phyloP scores from a whole-genome alignment of 2,888 invertebrate genomes.

The Hesperia comma region DNA sequence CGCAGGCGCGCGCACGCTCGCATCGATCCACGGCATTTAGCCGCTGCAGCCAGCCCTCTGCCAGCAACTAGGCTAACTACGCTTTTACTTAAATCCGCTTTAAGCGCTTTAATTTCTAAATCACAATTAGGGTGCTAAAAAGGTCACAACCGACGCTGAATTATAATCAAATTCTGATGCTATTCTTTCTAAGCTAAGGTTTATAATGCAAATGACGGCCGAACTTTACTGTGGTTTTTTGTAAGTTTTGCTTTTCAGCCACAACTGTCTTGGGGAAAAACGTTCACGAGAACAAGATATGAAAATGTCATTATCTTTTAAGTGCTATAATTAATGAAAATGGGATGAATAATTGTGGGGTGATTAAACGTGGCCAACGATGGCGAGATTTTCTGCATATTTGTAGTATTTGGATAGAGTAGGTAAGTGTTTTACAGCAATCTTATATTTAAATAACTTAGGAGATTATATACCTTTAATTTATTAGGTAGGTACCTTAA shows the following conservation, averaged over 20 bases:
- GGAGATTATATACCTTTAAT: too few species aligned
- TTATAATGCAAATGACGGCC: constrained; percentile 12
- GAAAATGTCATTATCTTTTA: constrained; percentile 29
- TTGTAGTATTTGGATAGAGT: too few species aligned
- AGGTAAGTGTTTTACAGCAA: too few species aligned
- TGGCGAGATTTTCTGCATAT: constrained; percentile 7
- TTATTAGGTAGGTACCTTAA: too few species aligned
- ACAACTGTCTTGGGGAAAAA: constrained; percentile 22
- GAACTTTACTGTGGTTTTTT: constrained; percentile 1
- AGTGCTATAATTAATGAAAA: constrained; percentile 37
- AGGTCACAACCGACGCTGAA: constrained; percentile 50
- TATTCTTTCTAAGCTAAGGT: constrained; percentile 2
- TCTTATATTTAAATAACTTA: too few species aligned
- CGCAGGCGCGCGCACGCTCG: constrained; percentile 71
- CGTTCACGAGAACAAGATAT: constrained; percentile 26
- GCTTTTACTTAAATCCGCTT: constrained; percentile 49
- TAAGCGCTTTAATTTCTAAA: constrained; percentile 53
- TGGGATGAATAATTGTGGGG: constrained; percentile 21
- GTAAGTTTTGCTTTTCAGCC: constrained; percentile 8
- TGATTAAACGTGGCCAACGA: constrained; percentile 40
- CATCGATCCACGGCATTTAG: constrained; percentile 72
- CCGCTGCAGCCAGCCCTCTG: constrained; percentile 62
- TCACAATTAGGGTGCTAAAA: constrained; percentile 47
- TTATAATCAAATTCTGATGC: constrained; percentile 38
- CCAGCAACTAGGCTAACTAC: constrained; percentile 31